Base-by-base conservation (phyloP, 2,113 vertebrate species). In the Sterna hirundo region DNA sequence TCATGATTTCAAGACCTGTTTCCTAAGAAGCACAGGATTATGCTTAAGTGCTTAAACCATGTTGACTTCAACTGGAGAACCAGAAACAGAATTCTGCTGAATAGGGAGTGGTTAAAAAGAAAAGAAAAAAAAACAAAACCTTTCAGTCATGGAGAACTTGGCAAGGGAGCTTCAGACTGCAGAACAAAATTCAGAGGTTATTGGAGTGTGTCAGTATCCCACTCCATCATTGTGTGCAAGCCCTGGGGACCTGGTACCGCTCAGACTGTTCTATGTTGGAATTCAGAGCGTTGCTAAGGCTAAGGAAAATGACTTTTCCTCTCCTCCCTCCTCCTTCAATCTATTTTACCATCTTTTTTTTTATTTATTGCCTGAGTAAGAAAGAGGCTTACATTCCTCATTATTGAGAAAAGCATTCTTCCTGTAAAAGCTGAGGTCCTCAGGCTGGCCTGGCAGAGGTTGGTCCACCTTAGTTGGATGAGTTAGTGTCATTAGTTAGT, bases 121-220 rank as follows among this genome's bases (percentile, higher is more conserved):
- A 61, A 80, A 68, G 6, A 6, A 42, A 68, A 60, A 52, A 75
- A 2, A 0, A 0, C 16, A 20, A 65, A 64, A 6, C 3, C 10
- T 21, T 27, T 64, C 9, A 25, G 8, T 51, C 11, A 30, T 44
- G 9, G 38, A 70, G 20, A 60, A 42, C 23, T 68, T 84, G 42
- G 29, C 32, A 46, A 68, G 26, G 27, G 40, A 57, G 22, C 27
- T 72, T 62, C 36, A 57, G 32, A 74, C 13, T 30, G 51, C 51
- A 51, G 60, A 71, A 57, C 8, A 54, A 55, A 80, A 76, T 65
- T 10, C 42, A 36, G 61, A 44, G 16, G 22, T 11, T 71, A 23
- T 49, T 0, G 1, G 15, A 8, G 8, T 60, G 20, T 52, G 49
- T 23, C 52, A 32, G 5, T 54, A 23, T 40, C 66, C 32, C 32